Base-by-base conservation (phyloP, 2,797 vertebrate species). In the Pteropus rufus region DNA sequence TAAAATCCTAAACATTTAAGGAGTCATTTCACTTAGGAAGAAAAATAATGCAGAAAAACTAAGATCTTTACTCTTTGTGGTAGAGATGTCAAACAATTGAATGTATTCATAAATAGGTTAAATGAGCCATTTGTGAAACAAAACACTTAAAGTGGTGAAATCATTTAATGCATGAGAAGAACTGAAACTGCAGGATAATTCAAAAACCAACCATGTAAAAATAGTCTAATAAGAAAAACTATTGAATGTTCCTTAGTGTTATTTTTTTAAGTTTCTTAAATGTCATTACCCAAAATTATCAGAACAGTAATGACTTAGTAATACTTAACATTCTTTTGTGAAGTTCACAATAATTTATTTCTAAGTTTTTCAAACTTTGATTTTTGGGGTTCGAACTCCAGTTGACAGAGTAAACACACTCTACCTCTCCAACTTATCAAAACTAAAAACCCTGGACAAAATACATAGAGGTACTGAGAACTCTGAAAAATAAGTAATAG, bases 1-100 rank as follows among this genome's bases (percentile, higher is more conserved):
- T 73, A 90, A 92, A 79, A 72, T 79, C 21, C 46, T 82, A 95
- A 93, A 60, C 58, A 92, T 83, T 96, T 84, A 83, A 70, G 69
- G 44, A 86, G 29, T 76, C 34, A 84, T 77, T 85, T 94, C 41
- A 36, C 44, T 60, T 81, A 88, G n/a, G 26, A 86, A 77, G 23
- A 93, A 96, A 86, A 81, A 85, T 39, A 46, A 70, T 62, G 24
- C 5, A 18, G 46, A 52, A 91, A 91, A 81, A 83, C 82, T 67
- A 92, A 96, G 11, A 88, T 67, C 52, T 89, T 92, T 77, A 79
- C 5, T 60, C 9, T 49, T 44, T 46, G 15, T 56, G 52, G n/a
- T 26, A 79, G 65, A 92, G 90, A 89, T 95, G 72, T 46, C 70
- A 93, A 88, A 86, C 19, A 87, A 70, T 77, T 92, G 16, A 49